Base-by-base conservation (phyloP, 2,888 invertebrate genomes). In the Plemyria rubiginata region DNA sequence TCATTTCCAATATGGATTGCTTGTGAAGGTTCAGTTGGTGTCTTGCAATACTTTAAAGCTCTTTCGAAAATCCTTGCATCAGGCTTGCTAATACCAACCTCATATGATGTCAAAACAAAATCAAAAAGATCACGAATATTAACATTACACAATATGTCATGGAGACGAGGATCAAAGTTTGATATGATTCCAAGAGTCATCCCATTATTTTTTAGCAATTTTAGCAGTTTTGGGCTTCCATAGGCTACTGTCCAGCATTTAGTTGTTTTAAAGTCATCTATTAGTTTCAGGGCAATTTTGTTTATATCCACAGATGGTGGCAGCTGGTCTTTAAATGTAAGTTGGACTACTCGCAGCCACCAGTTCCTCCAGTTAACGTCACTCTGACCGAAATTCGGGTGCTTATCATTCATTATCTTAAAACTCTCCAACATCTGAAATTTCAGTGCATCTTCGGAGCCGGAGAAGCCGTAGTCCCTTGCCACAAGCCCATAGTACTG, bases 1-100 rank as follows among this genome's bases (percentile, higher is more conserved):
- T 95, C 95, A 87, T 98, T 97, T 0, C 98, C 98, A 54, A 98
- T 93, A 80, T 98, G 98, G 3, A 98, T 82, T 57, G 96, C 96
- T 75, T 97, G 94, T 0, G 89, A 79, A 0, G 96, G 94, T 56
- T 86, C 79, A 0, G 95, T 73, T 46, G 82, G 67, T 4, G 76
- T 60, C 11, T 88, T 85, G 7, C 94, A 93, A 58, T 78, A 78
- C 38, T 88, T 75, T 77, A 95, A 82, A 28, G 96, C 96, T 77
- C 90, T 79, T 67, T 94, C 74, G 78, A 97, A 98, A 74, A 98
- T 97, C 65, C 89, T 90, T 43, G 88, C 79, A 79, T 95, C 93
- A 0, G 98, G 98, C 82, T 98, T 98, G 74, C 95, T 95, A 62
- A 90, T 90, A 36, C 96, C 95, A 54, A 94, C 94, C 52, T 95